Conservation (phyloP, 2,797 vertebrate genomes). For the Phalanger gymnotis region DNA sequence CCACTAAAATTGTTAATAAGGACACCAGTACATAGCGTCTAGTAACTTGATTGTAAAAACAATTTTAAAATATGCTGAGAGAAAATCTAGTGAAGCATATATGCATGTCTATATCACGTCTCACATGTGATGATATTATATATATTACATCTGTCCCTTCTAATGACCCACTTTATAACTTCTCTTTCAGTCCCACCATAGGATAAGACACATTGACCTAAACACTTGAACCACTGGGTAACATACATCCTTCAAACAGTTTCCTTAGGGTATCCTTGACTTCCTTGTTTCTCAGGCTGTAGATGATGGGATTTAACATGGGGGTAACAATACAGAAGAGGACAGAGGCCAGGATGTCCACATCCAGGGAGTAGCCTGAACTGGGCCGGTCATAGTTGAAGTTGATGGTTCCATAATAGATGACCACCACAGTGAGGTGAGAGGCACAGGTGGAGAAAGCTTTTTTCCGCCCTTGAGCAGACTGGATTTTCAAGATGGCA, state of each 20-base stretch:
- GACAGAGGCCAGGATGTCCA: not conserved
- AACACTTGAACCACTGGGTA: not conserved
- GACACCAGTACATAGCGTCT: not conserved
- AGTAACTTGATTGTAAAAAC: not conserved
- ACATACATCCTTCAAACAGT: slow-evolving; percentile 22
- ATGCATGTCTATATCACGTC: not conserved
- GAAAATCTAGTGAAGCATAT: not conserved
- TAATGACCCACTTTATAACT: not conserved
- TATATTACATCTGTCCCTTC: not conserved
- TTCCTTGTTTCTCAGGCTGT: slow-evolving; percentile 54
- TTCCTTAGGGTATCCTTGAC: slow-evolving; percentile 22
- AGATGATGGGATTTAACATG: slow-evolving; percentile 59
- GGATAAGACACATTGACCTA: not conserved
- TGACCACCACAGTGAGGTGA: slow-evolving; percentile 48
- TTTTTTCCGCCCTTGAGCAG: slow-evolving; percentile 32
- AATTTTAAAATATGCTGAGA: not conserved
- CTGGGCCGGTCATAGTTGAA: slow-evolving; percentile 62
- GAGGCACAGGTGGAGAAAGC: slow-evolving; percentile 53
- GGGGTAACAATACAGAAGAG: slow-evolving; percentile 47
- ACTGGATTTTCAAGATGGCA: slow-evolving; percentile 46
- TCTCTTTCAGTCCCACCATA: not conserved
- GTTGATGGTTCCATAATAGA: slow-evolving; percentile 51
- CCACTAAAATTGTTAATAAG: not conserved
- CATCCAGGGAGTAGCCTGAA: slow-evolving; percentile 54
- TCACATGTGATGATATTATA: not conserved